phyloP scores from a whole-genome alignment of 2,113 vertebrate genomes.

The Sapajus apella region DNA sequence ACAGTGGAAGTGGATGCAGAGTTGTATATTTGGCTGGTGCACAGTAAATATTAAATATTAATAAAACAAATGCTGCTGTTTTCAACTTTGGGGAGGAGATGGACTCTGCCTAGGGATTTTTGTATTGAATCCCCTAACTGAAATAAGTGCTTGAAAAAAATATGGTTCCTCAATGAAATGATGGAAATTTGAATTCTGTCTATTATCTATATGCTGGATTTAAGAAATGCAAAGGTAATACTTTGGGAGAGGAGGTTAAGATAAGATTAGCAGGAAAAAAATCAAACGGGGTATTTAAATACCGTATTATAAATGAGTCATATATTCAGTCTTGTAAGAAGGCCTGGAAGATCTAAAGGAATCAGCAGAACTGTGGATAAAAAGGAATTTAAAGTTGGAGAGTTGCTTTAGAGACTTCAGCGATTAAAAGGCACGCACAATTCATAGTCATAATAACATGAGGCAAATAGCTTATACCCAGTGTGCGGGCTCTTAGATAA shows the following conservation, averaged over 20 bases:
- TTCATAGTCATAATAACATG: conserved; percentile 36
- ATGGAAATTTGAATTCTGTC: background rate
- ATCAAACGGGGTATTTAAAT: conserved; percentile 55
- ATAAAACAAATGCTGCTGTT: conserved; percentile 2
- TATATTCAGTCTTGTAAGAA: conserved; percentile 40
- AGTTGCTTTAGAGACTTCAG: background rate
- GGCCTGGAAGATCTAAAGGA: conserved; percentile 43
- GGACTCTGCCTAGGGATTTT: background rate
- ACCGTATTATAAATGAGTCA: conserved; percentile 31
- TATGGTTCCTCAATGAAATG: background rate
- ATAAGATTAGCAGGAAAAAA: conserved; percentile 46
- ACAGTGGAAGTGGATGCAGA: background rate
- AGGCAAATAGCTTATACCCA: conserved; percentile 29
- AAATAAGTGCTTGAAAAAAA: background rate
- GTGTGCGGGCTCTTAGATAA: background rate
- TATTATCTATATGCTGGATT: background rate
- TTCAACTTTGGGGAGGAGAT: background rate
- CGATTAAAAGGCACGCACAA: conserved; percentile 58
- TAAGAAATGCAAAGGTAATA: background rate
- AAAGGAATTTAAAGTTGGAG: conserved; percentile 48
- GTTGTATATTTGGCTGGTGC: background rate
- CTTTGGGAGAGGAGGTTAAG: conserved; percentile 46
- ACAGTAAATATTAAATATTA: conserved; percentile 26
- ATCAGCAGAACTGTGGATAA: conserved; percentile 15
- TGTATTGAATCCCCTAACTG: conserved; percentile 13